Evolutionary conservation across 30 jellyfish, hydroid and myxozoan species (phyloP).

Genomic region (Aurelia aurita): DNA sequence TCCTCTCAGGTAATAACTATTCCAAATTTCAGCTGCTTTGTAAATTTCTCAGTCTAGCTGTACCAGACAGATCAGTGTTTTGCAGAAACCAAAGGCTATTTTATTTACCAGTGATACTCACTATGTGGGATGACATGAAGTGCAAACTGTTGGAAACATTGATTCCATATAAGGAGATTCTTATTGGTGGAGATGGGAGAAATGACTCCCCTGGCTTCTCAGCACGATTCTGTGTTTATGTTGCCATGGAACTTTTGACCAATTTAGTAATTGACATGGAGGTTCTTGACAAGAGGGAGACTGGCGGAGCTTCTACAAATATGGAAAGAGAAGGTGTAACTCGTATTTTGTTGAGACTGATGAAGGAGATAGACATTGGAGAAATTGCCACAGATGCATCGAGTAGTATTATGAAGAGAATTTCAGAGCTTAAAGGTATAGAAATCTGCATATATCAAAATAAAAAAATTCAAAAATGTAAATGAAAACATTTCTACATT

Average conservation of each 20-base stretch:
- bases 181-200: constrained; percentile 38
- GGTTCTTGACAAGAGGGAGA: constrained; percentile 42
- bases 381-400: constrained; percentile 60
- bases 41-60: constrained; percentile 24
- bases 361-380: constrained; percentile 2
- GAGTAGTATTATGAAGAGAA: constrained; percentile 16
- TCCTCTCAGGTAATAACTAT: constrained; percentile 39
- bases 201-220: too few species aligned
- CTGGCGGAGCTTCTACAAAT: constrained; percentile 28
- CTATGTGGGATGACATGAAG: constrained; percentile 34
- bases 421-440: constrained; percentile 13
- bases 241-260: constrained; percentile 39
- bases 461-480: not conserved
- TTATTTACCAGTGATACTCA: constrained; percentile 6
- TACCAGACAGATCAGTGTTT: constrained; percentile 28
- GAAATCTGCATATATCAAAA: not conserved
- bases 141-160: not conserved
- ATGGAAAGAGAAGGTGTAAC: constrained; percentile 42
- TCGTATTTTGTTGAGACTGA: constrained; percentile 12
- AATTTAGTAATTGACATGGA: constrained; percentile 21
- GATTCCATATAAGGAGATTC: constrained; percentile 7
- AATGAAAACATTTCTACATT: not conserved
- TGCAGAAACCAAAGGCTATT: constrained; percentile 24
- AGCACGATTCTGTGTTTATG: constrained; percentile 40
- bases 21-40: constrained; percentile 25